phyloP scores from a whole-genome alignment of 1,140 invertebrate genomes.

The Cyrtorhinus lividipennis region DNA sequence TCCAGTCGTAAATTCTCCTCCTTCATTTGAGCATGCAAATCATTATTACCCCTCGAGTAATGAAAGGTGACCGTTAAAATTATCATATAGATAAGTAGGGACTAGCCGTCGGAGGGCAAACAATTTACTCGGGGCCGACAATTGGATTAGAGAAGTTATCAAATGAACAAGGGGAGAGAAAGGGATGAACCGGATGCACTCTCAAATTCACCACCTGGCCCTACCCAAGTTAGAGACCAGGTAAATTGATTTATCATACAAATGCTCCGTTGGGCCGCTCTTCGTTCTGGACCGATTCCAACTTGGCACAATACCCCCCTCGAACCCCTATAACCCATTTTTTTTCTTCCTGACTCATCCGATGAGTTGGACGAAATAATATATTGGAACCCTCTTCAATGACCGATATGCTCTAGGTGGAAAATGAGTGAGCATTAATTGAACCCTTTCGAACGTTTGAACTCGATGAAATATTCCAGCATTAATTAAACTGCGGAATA shows the following conservation, averaged over 20 bases:
- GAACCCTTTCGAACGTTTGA: too few species aligned
- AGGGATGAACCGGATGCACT: neutral
- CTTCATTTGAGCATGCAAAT: too few species aligned
- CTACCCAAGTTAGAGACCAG: neutral
- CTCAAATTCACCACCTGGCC: neutral
- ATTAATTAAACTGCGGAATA: too few species aligned
- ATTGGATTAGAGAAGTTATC: neutral
- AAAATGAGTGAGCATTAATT: too few species aligned
- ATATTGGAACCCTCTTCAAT: neutral
- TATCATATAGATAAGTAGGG: neutral
- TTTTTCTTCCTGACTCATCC: neutral
- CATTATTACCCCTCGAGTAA: too few species aligned
- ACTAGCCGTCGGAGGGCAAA: neutral
- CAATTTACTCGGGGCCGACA: neutral
- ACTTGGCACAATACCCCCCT: conserved; percentile 4
- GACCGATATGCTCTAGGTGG: neutral
- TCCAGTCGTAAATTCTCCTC: too few species aligned
- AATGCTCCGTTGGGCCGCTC: neutral
- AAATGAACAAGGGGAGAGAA: neutral
- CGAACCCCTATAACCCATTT: neutral
- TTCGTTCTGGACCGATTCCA: neutral
- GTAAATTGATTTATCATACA: conserved; percentile 9
- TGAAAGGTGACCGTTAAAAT: too few species aligned
- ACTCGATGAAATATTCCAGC: too few species aligned
- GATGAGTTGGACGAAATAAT: neutral